Conservation (phyloP, 1,140 invertebrate species). For the Aphaenogaster ashmeadi region DNA sequence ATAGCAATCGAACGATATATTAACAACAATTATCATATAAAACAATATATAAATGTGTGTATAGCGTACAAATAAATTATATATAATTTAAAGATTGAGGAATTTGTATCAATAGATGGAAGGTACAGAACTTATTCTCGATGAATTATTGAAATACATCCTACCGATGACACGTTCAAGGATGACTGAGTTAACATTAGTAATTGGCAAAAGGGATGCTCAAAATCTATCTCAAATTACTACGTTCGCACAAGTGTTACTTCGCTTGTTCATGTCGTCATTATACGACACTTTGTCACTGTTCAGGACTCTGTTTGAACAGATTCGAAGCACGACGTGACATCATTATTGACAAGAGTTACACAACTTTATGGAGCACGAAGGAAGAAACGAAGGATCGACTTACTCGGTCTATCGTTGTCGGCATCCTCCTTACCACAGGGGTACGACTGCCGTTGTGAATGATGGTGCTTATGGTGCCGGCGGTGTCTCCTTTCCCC, state of each 20-base stretch:
- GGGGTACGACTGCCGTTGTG: slow-evolving; percentile 84
- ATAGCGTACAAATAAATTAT: background rate
- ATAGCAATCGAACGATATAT: background rate
- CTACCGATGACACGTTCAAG: background rate
- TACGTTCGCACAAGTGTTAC: background rate
- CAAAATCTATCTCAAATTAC: background rate
- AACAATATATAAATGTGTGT: background rate
- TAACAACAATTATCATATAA: background rate
- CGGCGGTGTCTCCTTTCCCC: slow-evolving; percentile 92
- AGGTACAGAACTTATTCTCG: background rate
- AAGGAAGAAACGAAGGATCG: background rate
- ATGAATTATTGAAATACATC: background rate
- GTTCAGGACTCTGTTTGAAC: background rate
- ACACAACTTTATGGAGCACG: background rate
- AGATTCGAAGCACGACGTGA: background rate
- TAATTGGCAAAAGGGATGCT: background rate
- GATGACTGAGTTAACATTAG: background rate
- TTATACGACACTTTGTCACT: background rate
- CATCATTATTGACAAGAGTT: slow-evolving; percentile 17
- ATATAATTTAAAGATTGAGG: background rate
- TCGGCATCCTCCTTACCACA: slow-evolving; percentile 86
- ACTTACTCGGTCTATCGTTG: slow-evolving; percentile 90
- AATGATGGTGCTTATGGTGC: slow-evolving; percentile 93
- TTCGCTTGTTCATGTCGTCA: background rate
- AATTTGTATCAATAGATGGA: background rate